Evolutionary conservation across 2,113 vertebrate genomes (phyloP).

Genomic region (Serilophus lunatus): DNA sequence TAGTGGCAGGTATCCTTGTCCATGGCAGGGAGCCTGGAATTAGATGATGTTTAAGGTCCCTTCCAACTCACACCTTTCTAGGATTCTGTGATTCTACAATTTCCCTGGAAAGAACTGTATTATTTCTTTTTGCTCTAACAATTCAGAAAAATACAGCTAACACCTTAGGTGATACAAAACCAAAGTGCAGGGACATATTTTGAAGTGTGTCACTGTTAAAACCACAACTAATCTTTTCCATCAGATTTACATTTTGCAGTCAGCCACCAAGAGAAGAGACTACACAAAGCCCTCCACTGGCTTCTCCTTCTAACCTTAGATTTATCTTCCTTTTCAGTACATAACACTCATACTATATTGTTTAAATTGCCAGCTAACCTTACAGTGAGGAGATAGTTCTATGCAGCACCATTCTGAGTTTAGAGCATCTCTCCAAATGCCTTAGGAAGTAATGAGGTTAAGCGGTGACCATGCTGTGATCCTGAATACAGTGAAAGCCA

Average conservation of each 20-base stretch:
- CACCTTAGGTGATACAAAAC: background rate
- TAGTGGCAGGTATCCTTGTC: background rate
- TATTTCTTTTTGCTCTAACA: background rate
- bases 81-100: background rate
- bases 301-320: background rate
- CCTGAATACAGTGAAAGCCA: background rate
- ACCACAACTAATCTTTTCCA: background rate
- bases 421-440: background rate
- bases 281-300: accelerated
- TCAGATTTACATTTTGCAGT: background rate
- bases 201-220: background rate
- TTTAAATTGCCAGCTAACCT: background rate
- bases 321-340: background rate
- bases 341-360: background rate
- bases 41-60: background rate
- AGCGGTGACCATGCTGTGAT: background rate
- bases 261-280: background rate
- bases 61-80: background rate
- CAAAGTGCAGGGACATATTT: background rate
- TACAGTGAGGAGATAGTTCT: background rate
- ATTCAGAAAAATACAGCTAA: background rate
- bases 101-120: background rate
- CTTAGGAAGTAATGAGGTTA: background rate
- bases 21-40: background rate
- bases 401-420: background rate